Percentiles rank a stretch among this genome's conserved stretches.
Conservation (phyloP, 2,888 invertebrate species). For the Lacanobia wlatinum region DNA sequence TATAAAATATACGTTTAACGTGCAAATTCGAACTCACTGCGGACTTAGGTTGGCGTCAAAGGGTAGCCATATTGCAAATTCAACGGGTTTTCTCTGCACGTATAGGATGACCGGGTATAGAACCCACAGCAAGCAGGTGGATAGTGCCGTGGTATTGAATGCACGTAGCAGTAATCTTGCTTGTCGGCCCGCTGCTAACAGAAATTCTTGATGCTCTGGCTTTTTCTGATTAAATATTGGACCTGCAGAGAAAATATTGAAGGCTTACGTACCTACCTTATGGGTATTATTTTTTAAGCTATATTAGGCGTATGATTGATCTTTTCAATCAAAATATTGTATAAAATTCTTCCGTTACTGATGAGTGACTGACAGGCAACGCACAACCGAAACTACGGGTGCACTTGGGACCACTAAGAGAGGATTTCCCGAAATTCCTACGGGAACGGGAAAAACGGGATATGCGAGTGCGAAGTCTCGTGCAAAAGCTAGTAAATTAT, state of each 20-base stretch:
- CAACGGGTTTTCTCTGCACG: conserved; percentile 71
- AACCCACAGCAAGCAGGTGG: conserved; percentile 77
- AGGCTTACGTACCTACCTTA: neutral
- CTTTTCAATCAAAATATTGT: neutral
- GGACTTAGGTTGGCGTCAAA: conserved; percentile 73
- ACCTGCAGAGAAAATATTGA: conserved; percentile 34
- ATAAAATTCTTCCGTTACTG: too few relatives aligned
- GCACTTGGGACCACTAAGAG: too few relatives aligned
- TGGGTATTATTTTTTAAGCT: neutral
- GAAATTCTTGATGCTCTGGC: conserved; percentile 66
- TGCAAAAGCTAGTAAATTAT: neutral
- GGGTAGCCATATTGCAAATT: conserved; percentile 81
- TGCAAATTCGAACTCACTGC: conserved; percentile 71
- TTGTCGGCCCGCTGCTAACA: conserved; percentile 66
- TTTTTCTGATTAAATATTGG: conserved; percentile 74
- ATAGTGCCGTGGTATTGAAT: conserved; percentile 71
- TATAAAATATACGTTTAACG: conserved; percentile 45
- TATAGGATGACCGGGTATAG: conserved; percentile 74
- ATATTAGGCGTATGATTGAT: neutral
- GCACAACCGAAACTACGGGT: too few relatives aligned
- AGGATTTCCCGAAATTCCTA: too few relatives aligned
- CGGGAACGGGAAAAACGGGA: too few relatives aligned
- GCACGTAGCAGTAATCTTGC: conserved; percentile 67
- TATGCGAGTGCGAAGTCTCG: too few relatives aligned
- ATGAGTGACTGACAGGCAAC: too few relatives aligned